Evolutionary conservation across 2,113 vertebrate genomes (phyloP), one percentile per base, ranked within the genome.

Genomic region (Pachyramphus minor): DNA sequence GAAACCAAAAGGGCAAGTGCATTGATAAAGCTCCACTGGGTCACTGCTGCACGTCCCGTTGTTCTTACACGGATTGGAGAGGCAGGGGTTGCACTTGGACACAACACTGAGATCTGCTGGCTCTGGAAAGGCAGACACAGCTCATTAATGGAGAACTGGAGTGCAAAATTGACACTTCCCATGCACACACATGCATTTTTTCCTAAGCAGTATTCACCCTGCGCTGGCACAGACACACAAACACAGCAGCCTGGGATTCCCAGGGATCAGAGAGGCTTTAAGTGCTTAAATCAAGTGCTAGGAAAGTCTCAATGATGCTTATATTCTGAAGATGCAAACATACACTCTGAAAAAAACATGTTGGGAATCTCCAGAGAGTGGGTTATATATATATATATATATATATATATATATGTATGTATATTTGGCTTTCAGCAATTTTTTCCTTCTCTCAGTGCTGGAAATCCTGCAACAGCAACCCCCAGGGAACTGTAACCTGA

Each of bases 31-130:
- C 60, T 99, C 99, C 68, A 97, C 96, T 0, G 97, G 95, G 33
- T 99, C 99, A 31, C 97, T 98, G 89, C 97, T 98, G 94, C 99
- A 99, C 0, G 99, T 99, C 27, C 99, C 99, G 0, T 99, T 99
- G 97, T 99, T 99, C 97, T 98, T 98, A 93, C 99, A 99, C 0
- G 99, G 99, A 14, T 82, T 91, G 67, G 99, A 98, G 90, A 99
- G 98, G 97, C 99, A 99, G 94, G 99, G 98, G 56, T 98, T 98
- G 62, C 99, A 99, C 97, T 99, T 99, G 74, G 99, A 98, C 95
- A 97, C 95, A 4, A 99, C 97, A 89, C 76, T 98, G 95, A 99
- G 97, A 95, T 99, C 99, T 81, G 97, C 96, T 0, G 98, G 98
- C 49, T 99, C 99, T 99, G 97, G 14, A 95, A 59, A 84, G 20